Conservation (phyloP, 2,113 vertebrate species). For the Elephantulus edwardii region DNA sequence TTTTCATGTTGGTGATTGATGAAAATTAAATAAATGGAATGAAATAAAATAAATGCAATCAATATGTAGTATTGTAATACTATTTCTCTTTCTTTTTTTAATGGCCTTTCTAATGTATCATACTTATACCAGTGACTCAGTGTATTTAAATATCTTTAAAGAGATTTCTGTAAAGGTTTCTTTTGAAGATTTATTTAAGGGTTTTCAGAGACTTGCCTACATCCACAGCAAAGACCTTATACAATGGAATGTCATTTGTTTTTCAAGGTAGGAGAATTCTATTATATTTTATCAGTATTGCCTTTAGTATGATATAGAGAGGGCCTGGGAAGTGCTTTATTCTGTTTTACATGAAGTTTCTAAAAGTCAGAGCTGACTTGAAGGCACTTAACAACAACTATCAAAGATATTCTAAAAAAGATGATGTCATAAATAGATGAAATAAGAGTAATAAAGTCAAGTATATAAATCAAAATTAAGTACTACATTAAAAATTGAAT, state of each 20-base stretch:
- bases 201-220: background rate
- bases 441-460: background rate
- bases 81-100: no score
- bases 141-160: conserved; percentile 37
- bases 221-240: background rate
- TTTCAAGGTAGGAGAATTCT: conserved; percentile 18
- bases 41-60: conserved; percentile 29
- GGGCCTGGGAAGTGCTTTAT: background rate
- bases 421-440: background rate
- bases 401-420: conserved; percentile 5
- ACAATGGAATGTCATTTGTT: conserved; percentile 17
- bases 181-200: background rate
- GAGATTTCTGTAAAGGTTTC: no score
- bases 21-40: conserved; percentile 38
- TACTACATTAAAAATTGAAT: background rate
- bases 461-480: background rate
- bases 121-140: background rate
- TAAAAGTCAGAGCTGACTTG: background rate
- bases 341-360: background rate
- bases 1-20: conserved; percentile 48
- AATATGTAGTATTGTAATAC: background rate
- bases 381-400: background rate
- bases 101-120: conserved; percentile 33
- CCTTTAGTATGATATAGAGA: background rate
- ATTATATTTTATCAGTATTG: background rate